Evolutionary conservation across 2,113 vertebrate species (phyloP).

Genomic region (Catharus fuscescens): DNA sequence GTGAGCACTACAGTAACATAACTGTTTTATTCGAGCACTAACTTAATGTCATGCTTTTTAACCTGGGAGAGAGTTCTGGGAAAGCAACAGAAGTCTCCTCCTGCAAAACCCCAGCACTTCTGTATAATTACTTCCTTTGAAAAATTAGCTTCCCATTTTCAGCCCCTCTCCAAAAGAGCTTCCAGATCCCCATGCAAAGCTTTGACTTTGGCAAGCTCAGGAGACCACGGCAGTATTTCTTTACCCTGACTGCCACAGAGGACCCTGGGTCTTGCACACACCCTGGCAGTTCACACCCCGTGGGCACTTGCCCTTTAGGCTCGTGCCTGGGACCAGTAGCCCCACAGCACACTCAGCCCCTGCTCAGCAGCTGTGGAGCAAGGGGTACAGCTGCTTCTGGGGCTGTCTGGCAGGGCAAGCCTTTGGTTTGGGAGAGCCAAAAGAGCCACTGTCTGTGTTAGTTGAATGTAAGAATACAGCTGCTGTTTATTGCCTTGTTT

Average conservation of each 20-base stretch:
- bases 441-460: not conserved
- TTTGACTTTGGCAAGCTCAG: not conserved
- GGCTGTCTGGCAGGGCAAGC: not conserved
- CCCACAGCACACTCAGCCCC: rapidly evolving
- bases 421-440: not conserved
- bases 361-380: not conserved
- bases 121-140: not conserved
- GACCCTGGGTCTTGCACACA: rapidly evolving
- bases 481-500: conserved; percentile 60
- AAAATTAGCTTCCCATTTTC: not conserved
- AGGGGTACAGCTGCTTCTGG: conserved; percentile 2
- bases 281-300: rapidly evolving
- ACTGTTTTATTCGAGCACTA: not conserved
- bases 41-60: not conserved
- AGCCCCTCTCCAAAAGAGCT: not conserved
- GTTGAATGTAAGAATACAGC: not conserved
- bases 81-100: not conserved
- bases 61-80: not conserved
- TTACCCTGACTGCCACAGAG: not conserved
- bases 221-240: not conserved
- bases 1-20: not conserved
- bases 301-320: not conserved
- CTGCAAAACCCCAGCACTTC: not conserved
- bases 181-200: not conserved
- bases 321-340: not conserved